A percentile compares a stretch with the other conserved stretches of the same genome.
phyloP scores from a whole-genome alignment of 2,888 invertebrate species.

The Masnerella sp. region DNA sequence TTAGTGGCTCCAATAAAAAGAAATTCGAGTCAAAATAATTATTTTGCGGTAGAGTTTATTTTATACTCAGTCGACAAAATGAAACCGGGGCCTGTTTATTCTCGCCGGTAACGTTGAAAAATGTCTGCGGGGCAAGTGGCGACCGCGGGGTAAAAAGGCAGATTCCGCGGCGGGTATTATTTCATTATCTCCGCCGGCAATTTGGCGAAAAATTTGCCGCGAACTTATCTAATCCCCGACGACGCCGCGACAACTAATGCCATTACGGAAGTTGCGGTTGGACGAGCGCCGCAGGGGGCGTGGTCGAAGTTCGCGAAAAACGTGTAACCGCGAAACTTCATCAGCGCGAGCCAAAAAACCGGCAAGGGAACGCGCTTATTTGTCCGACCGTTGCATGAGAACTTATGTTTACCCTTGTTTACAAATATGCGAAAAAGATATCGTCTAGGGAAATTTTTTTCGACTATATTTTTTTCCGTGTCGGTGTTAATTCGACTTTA shows the following conservation, averaged over 20 bases:
- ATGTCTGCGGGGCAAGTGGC: conserved; percentile 8
- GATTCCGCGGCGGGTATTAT: conserved; percentile 36
- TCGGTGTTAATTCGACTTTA: too few relatives aligned
- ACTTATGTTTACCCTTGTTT: conserved; percentile 9
- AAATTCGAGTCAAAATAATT: too few relatives aligned
- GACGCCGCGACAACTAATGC: conserved; percentile 49
- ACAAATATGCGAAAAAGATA: too few relatives aligned
- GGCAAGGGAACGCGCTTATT: background rate
- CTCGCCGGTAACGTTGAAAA: conserved; percentile 27
- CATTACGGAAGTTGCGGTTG: conserved; percentile 50
- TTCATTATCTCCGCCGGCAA: conserved; percentile 45
- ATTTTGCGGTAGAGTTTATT: too few relatives aligned
- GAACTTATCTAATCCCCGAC: conserved; percentile 47
- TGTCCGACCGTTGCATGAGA: conserved; percentile 10
- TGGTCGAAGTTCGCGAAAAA: conserved; percentile 30
- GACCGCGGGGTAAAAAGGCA: conserved; percentile 14
- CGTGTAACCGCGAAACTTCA: conserved; percentile 19
- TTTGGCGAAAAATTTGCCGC: conserved; percentile 47
- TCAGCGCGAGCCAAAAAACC: conserved; percentile 22
- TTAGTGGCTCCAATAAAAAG: too few relatives aligned
- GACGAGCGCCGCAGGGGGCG: too few relatives aligned
- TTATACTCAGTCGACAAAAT: conserved; percentile 22
- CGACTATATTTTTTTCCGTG: too few relatives aligned
- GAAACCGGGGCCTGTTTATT: conserved; percentile 25
- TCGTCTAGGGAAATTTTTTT: too few relatives aligned